A percentile compares a stretch with the other conserved stretches of the same genome.
phyloP scores from a whole-genome alignment of 2,797 vertebrate genomes.

The Sebastes variabilis region DNA sequence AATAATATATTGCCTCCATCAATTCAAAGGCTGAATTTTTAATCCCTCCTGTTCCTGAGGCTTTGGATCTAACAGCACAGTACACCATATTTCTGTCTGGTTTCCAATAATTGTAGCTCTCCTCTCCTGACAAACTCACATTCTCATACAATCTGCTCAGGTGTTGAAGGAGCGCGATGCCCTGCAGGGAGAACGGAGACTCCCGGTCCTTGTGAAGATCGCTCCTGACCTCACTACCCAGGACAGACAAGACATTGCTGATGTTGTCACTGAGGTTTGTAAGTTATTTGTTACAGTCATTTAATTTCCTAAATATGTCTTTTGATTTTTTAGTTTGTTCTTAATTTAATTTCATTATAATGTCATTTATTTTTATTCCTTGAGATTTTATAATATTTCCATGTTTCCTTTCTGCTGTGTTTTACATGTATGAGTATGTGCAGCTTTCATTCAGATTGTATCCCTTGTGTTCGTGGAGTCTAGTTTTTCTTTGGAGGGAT shows the following conservation, averaged over 20 bases:
- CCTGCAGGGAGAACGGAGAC: constrained; percentile 77
- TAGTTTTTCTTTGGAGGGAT: neutral
- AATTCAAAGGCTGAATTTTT: neutral
- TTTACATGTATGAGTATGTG: neutral
- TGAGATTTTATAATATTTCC: neutral
- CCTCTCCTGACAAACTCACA: neutral
- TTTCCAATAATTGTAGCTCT: neutral
- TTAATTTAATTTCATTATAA: neutral
- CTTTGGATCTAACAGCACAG: neutral
- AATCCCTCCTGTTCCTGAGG: neutral
- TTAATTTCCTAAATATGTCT: neutral
- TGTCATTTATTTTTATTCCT: neutral
- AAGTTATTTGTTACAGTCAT: neutral
- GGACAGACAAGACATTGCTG: constrained; percentile 92
- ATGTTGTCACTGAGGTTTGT: constrained; percentile 88
- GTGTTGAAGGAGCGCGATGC: constrained; percentile 88
- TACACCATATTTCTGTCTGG: neutral
- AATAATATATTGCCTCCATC: neutral
- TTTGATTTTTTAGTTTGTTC: neutral
- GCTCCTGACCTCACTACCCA: constrained; percentile 90
- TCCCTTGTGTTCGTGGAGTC: neutral
- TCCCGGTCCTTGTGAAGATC: constrained; percentile 93
- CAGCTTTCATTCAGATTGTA: neutral
- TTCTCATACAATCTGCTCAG: constrained; percentile 56
- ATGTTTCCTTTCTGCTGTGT: neutral